phyloP scores from a whole-genome alignment of 1,140 invertebrate species.

The Acromyrmex echinatior region DNA sequence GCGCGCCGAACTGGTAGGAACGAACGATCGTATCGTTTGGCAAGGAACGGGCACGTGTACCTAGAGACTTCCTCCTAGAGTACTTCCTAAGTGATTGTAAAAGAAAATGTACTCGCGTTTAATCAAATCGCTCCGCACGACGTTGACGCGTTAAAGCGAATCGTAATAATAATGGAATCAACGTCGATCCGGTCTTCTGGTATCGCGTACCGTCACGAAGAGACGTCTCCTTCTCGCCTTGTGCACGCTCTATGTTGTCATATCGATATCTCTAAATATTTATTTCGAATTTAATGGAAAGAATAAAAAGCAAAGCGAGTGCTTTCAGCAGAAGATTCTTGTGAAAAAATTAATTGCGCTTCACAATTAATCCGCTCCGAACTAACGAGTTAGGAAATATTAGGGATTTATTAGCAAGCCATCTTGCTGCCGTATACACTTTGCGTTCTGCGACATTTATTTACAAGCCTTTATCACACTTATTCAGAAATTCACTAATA shows the following conservation, averaged over 20 bases:
- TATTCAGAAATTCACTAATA: conserved; percentile 55
- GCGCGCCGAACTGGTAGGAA: conserved; percentile 44
- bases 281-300: conserved; percentile 52
- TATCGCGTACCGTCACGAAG: conserved; percentile 45
- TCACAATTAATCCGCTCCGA: conserved; percentile 32
- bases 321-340: conserved; percentile 22
- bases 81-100: conserved; percentile 61
- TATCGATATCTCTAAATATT: conserved; percentile 53
- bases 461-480: conserved; percentile 48
- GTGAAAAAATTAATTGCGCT: conserved; percentile 56
- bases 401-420: conserved; percentile 45
- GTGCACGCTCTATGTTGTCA: conserved; percentile 60
- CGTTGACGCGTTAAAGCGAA: conserved; percentile 39
- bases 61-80: conserved; percentile 62
- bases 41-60: conserved; percentile 52
- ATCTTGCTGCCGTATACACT: conserved; percentile 48
- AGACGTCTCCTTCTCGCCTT: conserved; percentile 56
- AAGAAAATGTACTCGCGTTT: conserved; percentile 55
- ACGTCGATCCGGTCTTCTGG: conserved; percentile 49
- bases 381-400: conserved; percentile 42
- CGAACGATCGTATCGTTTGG: conserved; percentile 39
- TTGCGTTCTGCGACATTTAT: conserved; percentile 61
- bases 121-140: conserved; percentile 54
- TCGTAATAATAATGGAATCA: conserved; percentile 42
- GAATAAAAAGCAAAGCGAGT: conserved; percentile 23